Evolutionary conservation across 2,113 vertebrate species (phyloP).

Genomic region (Rhinopomastus cyanomelas): DNA sequence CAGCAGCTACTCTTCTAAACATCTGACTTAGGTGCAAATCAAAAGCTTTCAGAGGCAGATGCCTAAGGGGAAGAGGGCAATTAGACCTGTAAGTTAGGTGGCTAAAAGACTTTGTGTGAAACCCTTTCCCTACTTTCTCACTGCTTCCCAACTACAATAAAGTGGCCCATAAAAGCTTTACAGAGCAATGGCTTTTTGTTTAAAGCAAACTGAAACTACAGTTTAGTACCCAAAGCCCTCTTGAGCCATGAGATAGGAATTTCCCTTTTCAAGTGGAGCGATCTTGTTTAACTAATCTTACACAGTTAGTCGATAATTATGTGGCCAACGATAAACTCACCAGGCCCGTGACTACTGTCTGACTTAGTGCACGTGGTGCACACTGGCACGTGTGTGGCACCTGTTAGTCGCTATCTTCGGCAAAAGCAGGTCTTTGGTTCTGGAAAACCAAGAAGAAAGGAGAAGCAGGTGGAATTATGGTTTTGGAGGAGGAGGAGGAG

Average conservation of each 20-base stretch:
- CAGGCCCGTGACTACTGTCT: background rate
- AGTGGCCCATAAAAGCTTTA: background rate
- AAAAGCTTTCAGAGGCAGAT: background rate
- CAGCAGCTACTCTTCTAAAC: background rate
- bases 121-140: background rate
- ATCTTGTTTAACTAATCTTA: background rate
- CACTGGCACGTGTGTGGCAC: too few relatives aligned
- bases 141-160: background rate
- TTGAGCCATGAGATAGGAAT: background rate
- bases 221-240: background rate
- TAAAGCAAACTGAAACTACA: background rate
- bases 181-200: background rate
- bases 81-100: background rate
- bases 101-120: background rate
- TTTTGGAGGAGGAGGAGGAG: background rate
- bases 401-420: background rate
- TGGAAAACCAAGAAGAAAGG: background rate
- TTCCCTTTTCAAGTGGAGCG: background rate
- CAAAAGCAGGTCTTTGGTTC: background rate
- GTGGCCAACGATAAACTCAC: background rate
- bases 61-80: background rate
- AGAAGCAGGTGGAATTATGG: background rate
- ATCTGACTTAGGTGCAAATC: background rate
- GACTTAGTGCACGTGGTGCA: too few relatives aligned
- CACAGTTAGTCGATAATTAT: background rate